Evolutionary conservation across 2,888 invertebrate genomes (phyloP), one percentile per base, ranked within the genome.

Genomic region (Urechis unicinctus): DNA sequence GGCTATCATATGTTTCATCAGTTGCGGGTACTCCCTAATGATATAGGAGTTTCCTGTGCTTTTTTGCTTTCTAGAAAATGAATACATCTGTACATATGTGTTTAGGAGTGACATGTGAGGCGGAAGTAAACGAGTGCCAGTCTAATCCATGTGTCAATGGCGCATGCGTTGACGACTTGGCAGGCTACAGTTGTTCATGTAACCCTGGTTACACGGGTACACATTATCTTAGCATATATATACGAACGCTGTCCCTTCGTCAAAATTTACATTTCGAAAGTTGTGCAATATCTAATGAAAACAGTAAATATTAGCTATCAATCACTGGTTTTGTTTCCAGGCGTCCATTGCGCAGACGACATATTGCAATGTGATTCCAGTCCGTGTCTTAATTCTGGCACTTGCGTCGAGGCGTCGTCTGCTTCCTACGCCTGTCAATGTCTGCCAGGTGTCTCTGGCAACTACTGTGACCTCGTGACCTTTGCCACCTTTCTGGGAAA

Each of bases 351-450:
- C 55, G 48, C 55, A 9, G 56, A 54, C 5, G 66, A 68, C 49
- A 61, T 68, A 22, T 42, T 49, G 3, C 66, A 66, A 30, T 68
- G 68, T 53, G 1, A 3, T 4, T 50, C 63, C 41, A 49, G 52
- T 24, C 57, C 62, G 30, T 66, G 65, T 55, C 50, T 43, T 6
- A 63, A 61, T 46, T 53, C 57, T 17, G 61, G 56, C 3, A 48
- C 45, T 1, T 61, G 61, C 46, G 30, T 28, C 2, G 59, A 61
- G 51, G 9, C 46, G 50, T 89, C 91, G 0, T 91, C 91, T 58
- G 60, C 58, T 29, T 42, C 51, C 17, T 74, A 64, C 60, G 36
- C 43, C 4, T 74, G 74, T 55, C 42, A 57, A n/a, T 74, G 74
- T 60, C 61, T 62, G 4, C 50, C 61, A 21, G 70, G 70, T 44